phyloP scores from a whole-genome alignment of 2,888 invertebrate genomes.

The Adela reaumurella region DNA sequence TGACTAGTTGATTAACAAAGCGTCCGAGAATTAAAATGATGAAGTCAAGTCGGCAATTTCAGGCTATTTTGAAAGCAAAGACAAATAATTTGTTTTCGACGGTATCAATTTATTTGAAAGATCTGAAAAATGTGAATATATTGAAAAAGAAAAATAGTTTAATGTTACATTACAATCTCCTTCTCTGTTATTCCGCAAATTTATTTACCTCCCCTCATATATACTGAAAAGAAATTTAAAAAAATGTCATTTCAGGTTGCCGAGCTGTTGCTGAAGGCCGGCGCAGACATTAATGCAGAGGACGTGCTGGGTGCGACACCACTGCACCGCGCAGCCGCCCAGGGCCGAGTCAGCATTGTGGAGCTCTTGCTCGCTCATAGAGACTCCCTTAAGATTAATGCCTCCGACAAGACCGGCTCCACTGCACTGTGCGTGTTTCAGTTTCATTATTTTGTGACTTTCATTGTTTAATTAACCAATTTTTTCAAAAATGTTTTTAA shows the following conservation, averaged over 20 bases:
- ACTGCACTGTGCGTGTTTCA: conserved; percentile 66
- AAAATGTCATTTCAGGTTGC: conserved; percentile 52
- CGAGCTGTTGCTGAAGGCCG: conserved; percentile 59
- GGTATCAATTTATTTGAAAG: no score
- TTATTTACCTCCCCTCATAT: no score
- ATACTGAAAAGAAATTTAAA: no score
- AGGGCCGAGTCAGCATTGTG: conserved; percentile 66
- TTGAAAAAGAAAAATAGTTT: no score
- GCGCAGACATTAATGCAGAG: conserved; percentile 65
- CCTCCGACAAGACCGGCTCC: conserved; percentile 67
- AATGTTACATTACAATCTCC: no score
- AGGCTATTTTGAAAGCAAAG: no score
- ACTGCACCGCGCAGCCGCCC: conserved; percentile 75
- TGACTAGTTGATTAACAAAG: no score
- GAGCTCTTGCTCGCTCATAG: conserved; percentile 60
- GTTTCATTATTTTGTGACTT: neutral
- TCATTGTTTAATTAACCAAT: neutral
- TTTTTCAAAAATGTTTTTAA: conserved; percentile 1
- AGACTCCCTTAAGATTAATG: conserved; percentile 50
- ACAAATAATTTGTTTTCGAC: no score
- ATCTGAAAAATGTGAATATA: no score
- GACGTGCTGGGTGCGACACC: conserved; percentile 71
- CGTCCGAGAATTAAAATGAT: no score
- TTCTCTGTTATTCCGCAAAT: no score
- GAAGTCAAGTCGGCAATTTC: no score